Base-by-base conservation (phyloP, 1,140 invertebrate species). In the Leptinotarsa defecta region DNA sequence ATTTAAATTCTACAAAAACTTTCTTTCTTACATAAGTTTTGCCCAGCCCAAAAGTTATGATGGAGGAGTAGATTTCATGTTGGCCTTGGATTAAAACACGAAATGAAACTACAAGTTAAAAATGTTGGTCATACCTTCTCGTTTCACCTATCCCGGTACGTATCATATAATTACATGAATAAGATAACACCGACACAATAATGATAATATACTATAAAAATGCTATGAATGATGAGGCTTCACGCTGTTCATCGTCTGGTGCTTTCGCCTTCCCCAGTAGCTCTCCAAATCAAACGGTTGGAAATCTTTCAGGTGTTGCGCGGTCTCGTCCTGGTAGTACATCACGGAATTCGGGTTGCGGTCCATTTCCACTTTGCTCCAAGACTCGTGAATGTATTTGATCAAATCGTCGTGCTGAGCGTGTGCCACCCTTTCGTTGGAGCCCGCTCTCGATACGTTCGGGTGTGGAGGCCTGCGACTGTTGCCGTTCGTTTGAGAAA, bases 211-310 rank as follows among this genome's bases (percentile, higher is more conserved):
- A 22, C 20, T 20, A 61, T 73, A 70, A 74, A 71, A 73, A 74
- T 80, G 78, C 78, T 79, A 79, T 81, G 75, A 79, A 15, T 78
- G 76, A 20, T 76, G 76, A 34, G 78, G 77, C 72, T 78, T 74
- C 52, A 70, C 63, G 13, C 34, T 71, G 68, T 80, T 76, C 65
- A 76, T 67, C 62, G 79, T 89, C 76, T 90, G 88, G 72, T 88
- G 88, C 74, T 89, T 82, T 76, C 88, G 86, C 75, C 89, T 86
- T 71, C 89, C 89, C 89, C 89, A 90, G 84, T 87, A 90, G 24
- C 88, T 86, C 80, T 91, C 89, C 71, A 91, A 83, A 85, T 91
- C 88, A 81, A 91, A 91, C 17, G 89, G 89, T 80, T 89, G 86
- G 82, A 91, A 91, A 84, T 90, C 89, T 89, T 83, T 83, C 13